Evolutionary conservation across 2,888 invertebrate species (phyloP).

Genomic region (Hyppa rectilinea): DNA sequence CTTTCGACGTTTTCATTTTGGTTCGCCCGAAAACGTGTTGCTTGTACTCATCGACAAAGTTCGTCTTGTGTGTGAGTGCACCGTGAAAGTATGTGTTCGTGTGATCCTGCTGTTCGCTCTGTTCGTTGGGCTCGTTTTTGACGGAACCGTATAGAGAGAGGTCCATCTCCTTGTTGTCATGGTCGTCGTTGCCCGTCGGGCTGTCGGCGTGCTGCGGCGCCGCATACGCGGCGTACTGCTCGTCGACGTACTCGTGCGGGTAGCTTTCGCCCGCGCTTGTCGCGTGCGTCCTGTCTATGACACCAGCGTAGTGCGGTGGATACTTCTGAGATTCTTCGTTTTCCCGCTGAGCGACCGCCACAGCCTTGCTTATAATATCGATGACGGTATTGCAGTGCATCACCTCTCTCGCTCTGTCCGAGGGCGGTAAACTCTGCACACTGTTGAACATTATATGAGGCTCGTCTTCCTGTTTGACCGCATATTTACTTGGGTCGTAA

Average conservation of each 20-base stretch:
- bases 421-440: slow-evolving; percentile 90
- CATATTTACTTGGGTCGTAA: slow-evolving; percentile 88
- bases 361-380: slow-evolving; percentile 89
- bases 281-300: slow-evolving; percentile 80
- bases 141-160: slow-evolving; percentile 85
- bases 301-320: slow-evolving; percentile 80
- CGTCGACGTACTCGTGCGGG: slow-evolving; percentile 82
- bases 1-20: slow-evolving; percentile 81
- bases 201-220: slow-evolving; percentile 78
- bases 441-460: slow-evolving; percentile 91
- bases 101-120: slow-evolving; percentile 69
- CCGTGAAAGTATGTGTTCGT: slow-evolving; percentile 76
- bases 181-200: slow-evolving; percentile 83
- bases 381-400: slow-evolving; percentile 90
- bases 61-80: slow-evolving; percentile 74
- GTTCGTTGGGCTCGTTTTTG: slow-evolving; percentile 82
- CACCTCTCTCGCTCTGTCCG: slow-evolving; percentile 89
- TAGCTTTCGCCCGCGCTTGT: slow-evolving; percentile 73
- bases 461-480: slow-evolving; percentile 84
- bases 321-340: slow-evolving; percentile 86
- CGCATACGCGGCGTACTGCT: slow-evolving; percentile 81
- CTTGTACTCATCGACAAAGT: slow-evolving; percentile 83
- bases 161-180: slow-evolving; percentile 88
- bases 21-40: slow-evolving; percentile 80
- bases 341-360: slow-evolving; percentile 88